Conservation (phyloP, 2,113 vertebrate species). For the Amphiprion ocellaris region DNA sequence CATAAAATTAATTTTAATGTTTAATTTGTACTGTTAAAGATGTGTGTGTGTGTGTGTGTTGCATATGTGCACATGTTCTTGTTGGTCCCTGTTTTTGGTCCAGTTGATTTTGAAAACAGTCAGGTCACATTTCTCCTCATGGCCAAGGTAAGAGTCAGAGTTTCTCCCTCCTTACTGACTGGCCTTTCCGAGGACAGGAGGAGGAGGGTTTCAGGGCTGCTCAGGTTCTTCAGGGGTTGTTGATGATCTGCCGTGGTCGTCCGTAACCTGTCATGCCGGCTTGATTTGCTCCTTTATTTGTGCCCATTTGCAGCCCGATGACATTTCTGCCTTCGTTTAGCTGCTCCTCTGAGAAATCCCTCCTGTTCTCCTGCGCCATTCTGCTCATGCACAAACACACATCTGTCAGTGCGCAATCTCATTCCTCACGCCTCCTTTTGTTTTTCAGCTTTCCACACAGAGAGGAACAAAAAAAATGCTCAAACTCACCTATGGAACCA, state of each 20-base stretch:
- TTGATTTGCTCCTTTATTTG: constrained; percentile 93
- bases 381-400: constrained; percentile 74
- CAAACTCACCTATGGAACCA: constrained; percentile 95
- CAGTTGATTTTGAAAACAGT: constrained; percentile 69
- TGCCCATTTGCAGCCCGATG: constrained; percentile 97
- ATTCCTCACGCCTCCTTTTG: constrained; percentile 14
- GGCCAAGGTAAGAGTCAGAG: constrained; percentile 38
- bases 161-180: constrained; percentile 39
- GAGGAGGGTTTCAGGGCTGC: neutral
- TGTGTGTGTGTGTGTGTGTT: constrained; percentile 16
- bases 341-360: constrained; percentile 94
- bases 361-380: constrained; percentile 94
- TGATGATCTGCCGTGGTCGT: constrained; percentile 91
- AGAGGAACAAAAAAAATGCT: neutral
- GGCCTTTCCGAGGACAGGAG: constrained; percentile 31
- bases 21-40: constrained; percentile 1
- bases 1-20: neutral
- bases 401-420: constrained; percentile 27
- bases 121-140: constrained; percentile 49
- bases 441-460: constrained; percentile 16
- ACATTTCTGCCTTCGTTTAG: constrained; percentile 92
- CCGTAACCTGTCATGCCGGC: constrained; percentile 96
- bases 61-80: constrained; percentile 39
- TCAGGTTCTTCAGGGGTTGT: constrained; percentile 63
- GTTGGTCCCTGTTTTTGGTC: constrained; percentile 75